These are phyloP conservation scores for Hylaea fasciaria DNA, from an alignment of 2,888 invertebrate genomes.

Conservation along the genomic window DNA sequence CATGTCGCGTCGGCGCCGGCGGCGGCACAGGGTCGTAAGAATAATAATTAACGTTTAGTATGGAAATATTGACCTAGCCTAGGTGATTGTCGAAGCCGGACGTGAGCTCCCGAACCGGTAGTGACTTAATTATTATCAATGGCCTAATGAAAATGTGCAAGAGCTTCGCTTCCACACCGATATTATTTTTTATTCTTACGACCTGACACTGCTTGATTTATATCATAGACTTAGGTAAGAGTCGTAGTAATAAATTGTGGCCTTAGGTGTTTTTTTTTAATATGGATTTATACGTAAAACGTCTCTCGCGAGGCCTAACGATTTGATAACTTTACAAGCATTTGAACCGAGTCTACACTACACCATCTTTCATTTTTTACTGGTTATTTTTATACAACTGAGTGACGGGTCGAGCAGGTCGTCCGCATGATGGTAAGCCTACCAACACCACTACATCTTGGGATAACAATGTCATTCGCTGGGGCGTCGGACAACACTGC, in stretches of 20 bases:
- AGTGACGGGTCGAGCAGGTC: too few species aligned
- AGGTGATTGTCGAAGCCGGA: too few species aligned
- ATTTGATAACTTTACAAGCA: constrained; percentile 62
- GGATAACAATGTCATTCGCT: too few species aligned
- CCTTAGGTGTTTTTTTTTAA: constrained; percentile 71
- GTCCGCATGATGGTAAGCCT: too few species aligned
- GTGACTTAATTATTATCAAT: too few species aligned
- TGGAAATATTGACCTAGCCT: too few species aligned
- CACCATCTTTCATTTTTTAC: constrained; percentile 66
- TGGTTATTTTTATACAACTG: constrained; percentile 46
- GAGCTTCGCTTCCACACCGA: too few species aligned
- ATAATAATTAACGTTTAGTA: too few species aligned
- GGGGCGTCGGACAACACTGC: too few species aligned
- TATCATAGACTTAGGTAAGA: constrained; percentile 46
- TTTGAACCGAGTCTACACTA: constrained; percentile 78
- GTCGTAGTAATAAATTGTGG: constrained; percentile 80
- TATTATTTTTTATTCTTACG: not conserved
- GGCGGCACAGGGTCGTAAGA: constrained; percentile 39
- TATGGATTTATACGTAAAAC: constrained; percentile 62
- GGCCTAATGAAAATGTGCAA: too few species aligned
- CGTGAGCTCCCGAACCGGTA: too few species aligned
- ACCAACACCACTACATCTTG: too few species aligned
- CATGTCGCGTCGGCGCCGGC: constrained; percentile 34
- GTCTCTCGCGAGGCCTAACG: constrained; percentile 54
- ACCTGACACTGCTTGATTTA: constrained; percentile 60